Conservation (phyloP, 2,797 vertebrate genomes). For the Sebastes matsubarae region DNA sequence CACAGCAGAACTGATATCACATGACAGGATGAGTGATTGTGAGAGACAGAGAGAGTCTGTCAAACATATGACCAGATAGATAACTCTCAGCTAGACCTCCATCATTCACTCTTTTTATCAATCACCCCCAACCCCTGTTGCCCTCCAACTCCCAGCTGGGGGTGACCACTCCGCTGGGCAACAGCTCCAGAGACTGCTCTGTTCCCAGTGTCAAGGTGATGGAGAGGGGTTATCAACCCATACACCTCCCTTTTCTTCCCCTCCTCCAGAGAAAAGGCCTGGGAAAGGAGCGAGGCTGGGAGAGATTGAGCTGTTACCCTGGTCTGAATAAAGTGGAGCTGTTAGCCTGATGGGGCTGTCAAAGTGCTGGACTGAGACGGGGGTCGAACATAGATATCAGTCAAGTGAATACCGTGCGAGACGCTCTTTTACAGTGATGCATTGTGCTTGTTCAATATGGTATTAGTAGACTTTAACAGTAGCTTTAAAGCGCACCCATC, state of each 20-base stretch:
- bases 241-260: constrained; percentile 54
- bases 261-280: constrained; percentile 41
- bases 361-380: constrained; percentile 15
- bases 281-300: constrained; percentile 42
- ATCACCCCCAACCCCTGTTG: neutral
- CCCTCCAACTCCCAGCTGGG: neutral
- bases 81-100: constrained; percentile 44
- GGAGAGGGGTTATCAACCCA: constrained; percentile 70
- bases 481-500: constrained; percentile 10
- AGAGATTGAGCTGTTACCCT: constrained; percentile 31
- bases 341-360: constrained; percentile 34
- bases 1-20: constrained; percentile 50
- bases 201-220: constrained; percentile 58
- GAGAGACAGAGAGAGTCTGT: constrained; percentile 59
- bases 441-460: constrained; percentile 32
- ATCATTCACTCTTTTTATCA: constrained; percentile 63
- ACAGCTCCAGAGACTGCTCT: constrained; percentile 35
- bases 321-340: constrained; percentile 41
- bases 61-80: constrained; percentile 58
- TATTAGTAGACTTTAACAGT: constrained; percentile 36
- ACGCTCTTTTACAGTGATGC: constrained; percentile 26
- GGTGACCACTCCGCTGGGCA: constrained; percentile 5
- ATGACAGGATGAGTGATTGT: constrained; percentile 53
- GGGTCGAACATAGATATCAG: constrained; percentile 28
- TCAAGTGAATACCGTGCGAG: constrained; percentile 6